Conservation (phyloP, 2,113 vertebrate species). For the Thamnophis sirtalis region DNA sequence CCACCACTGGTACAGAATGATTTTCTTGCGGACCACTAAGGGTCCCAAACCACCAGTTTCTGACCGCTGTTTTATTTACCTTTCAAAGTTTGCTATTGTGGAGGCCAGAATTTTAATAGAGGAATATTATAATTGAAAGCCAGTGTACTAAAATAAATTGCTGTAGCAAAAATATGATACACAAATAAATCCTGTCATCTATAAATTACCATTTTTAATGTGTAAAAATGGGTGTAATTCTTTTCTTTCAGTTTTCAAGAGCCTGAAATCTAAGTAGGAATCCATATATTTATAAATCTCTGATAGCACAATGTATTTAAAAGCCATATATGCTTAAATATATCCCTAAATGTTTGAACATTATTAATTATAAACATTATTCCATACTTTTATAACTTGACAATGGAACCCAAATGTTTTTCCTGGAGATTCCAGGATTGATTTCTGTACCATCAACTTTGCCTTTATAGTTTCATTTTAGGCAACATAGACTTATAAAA, state of each 20-base stretch:
- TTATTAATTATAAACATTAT: neutral
- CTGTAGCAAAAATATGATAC: neutral
- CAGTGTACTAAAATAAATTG: neutral
- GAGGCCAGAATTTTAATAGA: neutral
- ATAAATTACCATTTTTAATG: neutral
- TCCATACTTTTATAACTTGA: conserved; percentile 7
- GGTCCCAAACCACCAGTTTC: too few relatives aligned
- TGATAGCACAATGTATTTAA: neutral
- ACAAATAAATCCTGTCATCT: neutral
- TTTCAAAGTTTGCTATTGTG: neutral
- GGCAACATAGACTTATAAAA: neutral
- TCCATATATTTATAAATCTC: neutral
- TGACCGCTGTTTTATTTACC: neutral
- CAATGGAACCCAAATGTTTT: conserved; percentile 10
- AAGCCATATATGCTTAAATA: neutral
- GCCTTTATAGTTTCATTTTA: neutral
- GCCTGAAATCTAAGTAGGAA: neutral
- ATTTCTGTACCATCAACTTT: neutral
- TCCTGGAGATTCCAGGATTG: neutral
- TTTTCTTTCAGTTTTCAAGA: neutral
- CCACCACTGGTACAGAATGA: conserved; percentile 2
- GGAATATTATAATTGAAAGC: neutral
- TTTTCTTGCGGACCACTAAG: too few relatives aligned
- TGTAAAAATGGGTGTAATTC: neutral
- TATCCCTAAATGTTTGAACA: neutral